Evolutionary conservation across 2,113 vertebrate genomes (phyloP), one percentile per base, ranked within the genome.

Genomic region (Percopsis transmontana): DNA sequence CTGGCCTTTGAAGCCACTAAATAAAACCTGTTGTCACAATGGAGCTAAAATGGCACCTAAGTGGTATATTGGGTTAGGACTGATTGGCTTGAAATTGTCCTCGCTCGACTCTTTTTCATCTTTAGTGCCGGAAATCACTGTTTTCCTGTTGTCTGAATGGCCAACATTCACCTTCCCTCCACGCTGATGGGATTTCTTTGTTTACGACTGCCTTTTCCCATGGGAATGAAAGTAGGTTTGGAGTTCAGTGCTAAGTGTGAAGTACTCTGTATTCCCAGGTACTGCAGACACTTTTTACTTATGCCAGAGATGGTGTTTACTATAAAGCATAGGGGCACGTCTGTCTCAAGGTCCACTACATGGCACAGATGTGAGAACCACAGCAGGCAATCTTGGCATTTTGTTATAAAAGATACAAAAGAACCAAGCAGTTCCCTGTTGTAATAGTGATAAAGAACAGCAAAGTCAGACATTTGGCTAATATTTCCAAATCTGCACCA

Each of bases 81-180:
- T 90, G 89, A 91, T 88, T 90, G 73, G 77, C 77, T 90, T 77
- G 75, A 85, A 87, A 85, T 66, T 44, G 51, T 81, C 77, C 80
- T 72, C 54, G 69, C 58, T 56, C 24, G 63, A 67, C 72, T 84
- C 81, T 80, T 85, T 88, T 88, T 90, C 87, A 86, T 87, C 87
- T 89, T 85, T 74, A 80, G 81, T 66, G 68, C 61, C 62, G 84
- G 88, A 90, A 91, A 91, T 89, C 83, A 84, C 81, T 75, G 76
- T 83, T 85, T 90, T 90, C 87, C 90, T 85, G 90, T 86, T 88
- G 85, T 88, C 84, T 86, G 81, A 87, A 84, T 62, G 79, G 69
- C 76, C 66, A 86, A 88, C 85, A 77, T 88, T 85, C 74, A 88
- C 87, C 81, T 77, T 89, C 68, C 64, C 58, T 62, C 53, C 41